Base-by-base conservation (phyloP, 2,888 invertebrate species). In the Ommatoiulus sabulosus region DNA sequence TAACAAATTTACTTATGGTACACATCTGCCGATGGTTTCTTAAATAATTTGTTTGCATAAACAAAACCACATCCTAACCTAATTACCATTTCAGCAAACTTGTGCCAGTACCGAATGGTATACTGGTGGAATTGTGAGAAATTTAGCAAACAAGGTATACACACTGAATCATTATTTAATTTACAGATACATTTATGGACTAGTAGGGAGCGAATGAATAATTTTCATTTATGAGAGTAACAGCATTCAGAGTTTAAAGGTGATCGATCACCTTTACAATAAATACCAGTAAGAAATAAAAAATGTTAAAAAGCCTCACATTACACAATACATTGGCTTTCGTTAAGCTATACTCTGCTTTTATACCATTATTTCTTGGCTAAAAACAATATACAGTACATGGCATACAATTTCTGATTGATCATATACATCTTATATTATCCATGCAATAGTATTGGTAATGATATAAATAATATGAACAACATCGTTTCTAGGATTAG, bases 261-360 rank as follows among this genome's bases (percentile, higher is more conserved):
- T 35, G 35, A 35, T 35, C 35, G 80, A 35, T 72, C 17, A 57
- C 57, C 17, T 57, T 57, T 57, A 15, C 57, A 57, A 17, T 63
- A 63, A 63, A 20, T n/a, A 20, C 63, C 63, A 63, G 4, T 12
- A 35, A 24, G 72, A 24, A 72, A 24, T 24, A 72, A 80, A 63
- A 80, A 80, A 80, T 43, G 80, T 80, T 80, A 80, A 80, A 80
- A 80, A 80, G 80, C 80, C 35, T 43, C 35, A 35, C 80, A 80
- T 80, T 8, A 20, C 24, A 72, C 20, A 72, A 20, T 63, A 24
- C 72, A 20, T 10, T 1, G 20, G 72, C 24, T 20, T 72, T 24
- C 24, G 20, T 35, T 10, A 10, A 72, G 24, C 24, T 80, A 1
- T 80, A 80, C 24, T 72, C 72, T 72, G 72, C 24, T 24, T 24